Evolutionary conservation across 2,113 vertebrate genomes (phyloP), one percentile per base, ranked within the genome.

Genomic region (Saguinus imperator): DNA sequence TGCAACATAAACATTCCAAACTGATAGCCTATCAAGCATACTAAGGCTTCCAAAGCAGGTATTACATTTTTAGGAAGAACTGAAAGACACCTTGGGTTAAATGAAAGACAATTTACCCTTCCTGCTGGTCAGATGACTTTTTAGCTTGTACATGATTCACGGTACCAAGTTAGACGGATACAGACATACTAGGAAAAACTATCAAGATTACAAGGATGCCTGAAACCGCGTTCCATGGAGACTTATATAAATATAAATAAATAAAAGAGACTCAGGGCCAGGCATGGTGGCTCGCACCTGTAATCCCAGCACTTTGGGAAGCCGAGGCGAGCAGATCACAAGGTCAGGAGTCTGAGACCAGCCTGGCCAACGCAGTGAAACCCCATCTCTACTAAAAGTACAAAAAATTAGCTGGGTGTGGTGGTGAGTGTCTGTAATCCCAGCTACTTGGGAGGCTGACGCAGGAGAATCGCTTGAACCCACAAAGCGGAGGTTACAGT

Each of bases 1-100:
- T 84, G 27, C 50, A 83, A 66, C 48, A 68, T 57, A 76, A 72
- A 86, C 5, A 93, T 82, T 58, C 23, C 58, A 94, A 96, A 93
- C 25, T 37, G 52, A 93, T n/a, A 86, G 35, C 57, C 52, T 52
- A 16, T 55, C 73, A 64, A 64, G 21, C 72, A 84, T 27, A 83
- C 18, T 20, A 77, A 64, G 9, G 55, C 87, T 94, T 95, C 89
- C n/a, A 84, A 87, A 82, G 58, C 70, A 37, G 11, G 84, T 40
- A 58, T 6, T 45, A 32, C 1, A 84, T 23, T 96, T 87, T 75
- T 40, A 79, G 55, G 29, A 79, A 80, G 76, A 82, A 75, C 17
- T 35, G 2, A 55, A 93, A 66, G 37, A 73, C 45, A 37, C 25
- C 70, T 58, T 61, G 25, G 70, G 64, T 90, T 45, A 84, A 86